Base-by-base conservation (phyloP, 64 coral and sea anemone species). In the Porites australiensis region DNA sequence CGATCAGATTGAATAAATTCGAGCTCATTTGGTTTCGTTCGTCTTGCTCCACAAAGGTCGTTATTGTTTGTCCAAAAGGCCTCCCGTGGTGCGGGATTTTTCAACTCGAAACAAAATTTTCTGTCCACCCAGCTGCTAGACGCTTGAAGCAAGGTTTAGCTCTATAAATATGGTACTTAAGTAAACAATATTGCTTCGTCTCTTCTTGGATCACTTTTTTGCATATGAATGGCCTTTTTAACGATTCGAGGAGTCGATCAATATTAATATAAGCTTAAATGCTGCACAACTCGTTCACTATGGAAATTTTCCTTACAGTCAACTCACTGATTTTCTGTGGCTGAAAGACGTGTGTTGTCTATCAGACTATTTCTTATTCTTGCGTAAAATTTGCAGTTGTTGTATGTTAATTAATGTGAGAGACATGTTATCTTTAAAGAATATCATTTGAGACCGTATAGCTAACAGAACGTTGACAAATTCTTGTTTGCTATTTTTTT, bases 151-250 rank as follows among this genome's bases (percentile, higher is more conserved):
- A 15, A 76, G 5, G 8, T 20, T 57, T 46, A 16, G 20, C 57
- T 22, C 50, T 57, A 23, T 78, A 78, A 55, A 51, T 51, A 22
- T 51, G 75, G 75, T 22, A 22, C 50, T 51, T 47, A n/a, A 13
- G 49, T n/a, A 78, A 23, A 78, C 75, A 57, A 27, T 78, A 78
- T 78, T 22, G 75, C 51, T 78, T 73, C 43, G 22, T 51, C 50
- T 53, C 13, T 8, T 14, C 54, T 9, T 57, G 54, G 51, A 51
- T 78, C 75, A n/a, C 51, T 55, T 78, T 78, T 78, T 78, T 78
- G 75, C 51, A 55, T 54, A 78, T 78, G 18, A 74, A 49, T 74
- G 72, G 19, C 57, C 18, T 54, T 54, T 55, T 5, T 4, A 8
- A 13, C n/a, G 20, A 57, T 23, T 20, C 16, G 13, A 77, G 74